Percentiles rank a stretch among this genome's conserved stretches.
These are phyloP conservation scores for Eurypyga helias DNA, from an alignment of 2,113 vertebrate species.

Conservation along the genomic window DNA sequence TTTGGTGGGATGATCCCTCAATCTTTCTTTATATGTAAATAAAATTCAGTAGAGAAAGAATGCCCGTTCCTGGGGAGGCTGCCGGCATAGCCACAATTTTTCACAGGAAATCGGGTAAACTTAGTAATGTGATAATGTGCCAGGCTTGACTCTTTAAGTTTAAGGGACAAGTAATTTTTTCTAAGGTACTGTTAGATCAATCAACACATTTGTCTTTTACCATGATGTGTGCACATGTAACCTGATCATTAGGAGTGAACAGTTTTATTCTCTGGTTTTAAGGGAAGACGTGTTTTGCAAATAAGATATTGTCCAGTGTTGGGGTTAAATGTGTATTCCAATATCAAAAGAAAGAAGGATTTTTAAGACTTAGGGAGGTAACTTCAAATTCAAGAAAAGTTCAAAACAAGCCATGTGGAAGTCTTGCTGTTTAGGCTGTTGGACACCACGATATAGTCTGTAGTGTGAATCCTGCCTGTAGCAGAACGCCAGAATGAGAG, in stretches of 20 bases:
- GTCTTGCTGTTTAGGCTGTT: neutral
- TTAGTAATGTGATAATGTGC: neutral
- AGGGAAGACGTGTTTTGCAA: neutral
- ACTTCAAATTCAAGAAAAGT: neutral
- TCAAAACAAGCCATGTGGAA: neutral
- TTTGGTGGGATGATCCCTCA: neutral
- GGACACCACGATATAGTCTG: neutral
- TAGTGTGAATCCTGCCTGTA: neutral
- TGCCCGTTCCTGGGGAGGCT: neutral
- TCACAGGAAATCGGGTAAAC: neutral
- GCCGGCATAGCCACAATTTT: neutral
- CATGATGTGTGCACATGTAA: neutral
- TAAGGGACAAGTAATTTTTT: neutral
- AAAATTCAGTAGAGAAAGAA: neutral
- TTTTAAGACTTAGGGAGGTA: neutral
- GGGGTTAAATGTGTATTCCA: neutral
- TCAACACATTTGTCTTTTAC: neutral
- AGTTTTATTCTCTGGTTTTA: neutral
- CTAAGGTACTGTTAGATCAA: neutral
- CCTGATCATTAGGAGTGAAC: neutral
- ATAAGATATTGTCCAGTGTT: neutral
- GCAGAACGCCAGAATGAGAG: neutral
- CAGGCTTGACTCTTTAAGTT: neutral
- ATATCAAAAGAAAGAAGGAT: neutral
- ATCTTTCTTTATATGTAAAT: neutral